phyloP scores from a whole-genome alignment of 2,888 invertebrate species.

The Tridacna crocea region DNA sequence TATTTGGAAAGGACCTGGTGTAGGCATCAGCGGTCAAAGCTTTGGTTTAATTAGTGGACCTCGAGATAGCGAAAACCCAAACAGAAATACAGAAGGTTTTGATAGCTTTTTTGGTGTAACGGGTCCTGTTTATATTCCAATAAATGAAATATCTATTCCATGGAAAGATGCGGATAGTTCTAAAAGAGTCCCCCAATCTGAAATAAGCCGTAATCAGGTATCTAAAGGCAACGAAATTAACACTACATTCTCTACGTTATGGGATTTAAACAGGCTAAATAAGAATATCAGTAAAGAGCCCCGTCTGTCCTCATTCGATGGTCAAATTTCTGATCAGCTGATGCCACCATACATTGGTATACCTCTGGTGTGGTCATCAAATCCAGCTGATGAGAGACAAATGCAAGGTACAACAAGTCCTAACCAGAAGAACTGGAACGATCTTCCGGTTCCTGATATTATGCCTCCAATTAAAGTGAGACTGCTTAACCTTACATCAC shows the following conservation, averaged over 20 bases:
- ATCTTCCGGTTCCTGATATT: constrained; percentile 11
- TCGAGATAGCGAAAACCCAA: no score
- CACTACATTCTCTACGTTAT: constrained; percentile 25
- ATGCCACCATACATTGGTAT: constrained; percentile 20
- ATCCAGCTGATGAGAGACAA: not conserved
- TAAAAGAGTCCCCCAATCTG: not conserved
- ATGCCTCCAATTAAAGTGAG: constrained; percentile 18
- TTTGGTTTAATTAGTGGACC: not conserved
- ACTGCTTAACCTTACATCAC: constrained; percentile 3
- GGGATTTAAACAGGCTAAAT: constrained; percentile 29
- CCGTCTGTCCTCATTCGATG: not conserved
- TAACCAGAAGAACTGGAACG: constrained; percentile 3
- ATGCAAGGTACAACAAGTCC: not conserved
- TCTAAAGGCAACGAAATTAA: constrained; percentile 2
- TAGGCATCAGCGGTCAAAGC: not conserved
- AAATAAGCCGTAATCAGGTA: not conserved
- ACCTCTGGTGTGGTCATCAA: not conserved
- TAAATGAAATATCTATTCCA: constrained; percentile 15
- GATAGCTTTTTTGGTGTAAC: not conserved
- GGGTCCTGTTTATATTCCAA: constrained; percentile 15
- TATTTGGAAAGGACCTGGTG: constrained; percentile 22
- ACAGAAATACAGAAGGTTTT: not conserved
- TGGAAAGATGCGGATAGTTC: not conserved
- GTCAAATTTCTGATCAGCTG: not conserved
- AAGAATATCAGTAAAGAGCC: not conserved